Evolutionary conservation across 2,888 invertebrate genomes (phyloP), one percentile per base, ranked within the genome.

Genomic region (Alitta virens): DNA sequence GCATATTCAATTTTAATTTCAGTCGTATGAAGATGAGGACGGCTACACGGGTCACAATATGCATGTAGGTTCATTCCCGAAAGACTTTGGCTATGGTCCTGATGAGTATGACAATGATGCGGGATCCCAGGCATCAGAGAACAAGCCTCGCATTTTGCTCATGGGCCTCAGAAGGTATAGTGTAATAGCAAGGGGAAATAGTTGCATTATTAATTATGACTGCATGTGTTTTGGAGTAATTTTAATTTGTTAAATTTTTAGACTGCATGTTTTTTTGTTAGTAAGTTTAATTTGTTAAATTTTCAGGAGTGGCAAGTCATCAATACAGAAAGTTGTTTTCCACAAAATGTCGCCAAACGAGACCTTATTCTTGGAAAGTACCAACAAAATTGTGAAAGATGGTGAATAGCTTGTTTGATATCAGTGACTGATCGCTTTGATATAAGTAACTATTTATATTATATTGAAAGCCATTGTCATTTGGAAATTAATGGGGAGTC

Each of bases 321-420:
- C 98, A 0, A 99, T 99, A 77, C 95, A 97, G 81, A 98, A 99
- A 86, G 99, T 99, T 2, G 99, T 99, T n/a, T 99, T 99, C 82
- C 98, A 99, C 83, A 99, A 99, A 85, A 99, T 99, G 94, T 96
- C 98, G 1, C 99, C 99, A 1, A 99, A 98, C 84, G 99, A 99
- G 85, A 99, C 99, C 0, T 85, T 99, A 60, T 99, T 99, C 81
- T 85, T 99, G 68, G 99, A 99, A 83, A 96, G 96, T 69, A 99
- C 98, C 56, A 96, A 94, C 82, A 95, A 98, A 86, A 94, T 99
- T 72, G 92, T 95, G 2, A 97, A 96, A 84, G 97, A 99, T 84
- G 84, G 85, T 85, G 68, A 72, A 78, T 50, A 25, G 12, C 9
- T 46, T 21, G 18, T 33, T 33, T 5, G 5, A 7, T 33, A 33